Percentiles rank a stretch among this genome's conserved stretches.
These are phyloP conservation scores for Slavum lentiscoides DNA, from an alignment of 2,888 invertebrate species.

Conservation along the genomic window DNA sequence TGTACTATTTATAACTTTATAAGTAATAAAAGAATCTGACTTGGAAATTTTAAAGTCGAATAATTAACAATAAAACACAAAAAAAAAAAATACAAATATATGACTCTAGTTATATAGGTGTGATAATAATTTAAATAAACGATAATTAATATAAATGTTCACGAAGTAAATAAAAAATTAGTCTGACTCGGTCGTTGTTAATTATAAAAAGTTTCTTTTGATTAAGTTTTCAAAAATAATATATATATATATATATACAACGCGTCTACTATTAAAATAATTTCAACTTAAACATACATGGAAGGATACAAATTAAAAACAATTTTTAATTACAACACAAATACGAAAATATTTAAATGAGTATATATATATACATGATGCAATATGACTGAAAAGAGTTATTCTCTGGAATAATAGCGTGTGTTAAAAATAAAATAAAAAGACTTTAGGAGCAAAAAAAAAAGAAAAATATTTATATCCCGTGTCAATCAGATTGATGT, in stretches of 20 bases:
- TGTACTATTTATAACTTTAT: not conserved
- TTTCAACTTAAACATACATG: slow-evolving; percentile 11
- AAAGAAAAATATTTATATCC: not conserved
- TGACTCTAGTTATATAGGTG: not conserved
- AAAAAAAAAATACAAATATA: not conserved
- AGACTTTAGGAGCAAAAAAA: not conserved
- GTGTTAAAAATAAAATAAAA: not conserved
- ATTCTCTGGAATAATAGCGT: not conserved
- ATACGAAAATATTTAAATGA: slow-evolving; percentile 12
- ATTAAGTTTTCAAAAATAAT: slow-evolving; percentile 22
- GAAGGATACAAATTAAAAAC: not conserved
- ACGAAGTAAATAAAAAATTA: not conserved
- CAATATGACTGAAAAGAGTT: not conserved
- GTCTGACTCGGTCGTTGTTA: slow-evolving; percentile 12
- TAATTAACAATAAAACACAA: not conserved
- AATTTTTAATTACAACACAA: slow-evolving; percentile 18
- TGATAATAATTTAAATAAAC: slow-evolving; percentile 5
- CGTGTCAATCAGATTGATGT: too few species aligned
- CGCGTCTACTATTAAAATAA: not conserved
- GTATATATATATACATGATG: too few species aligned
- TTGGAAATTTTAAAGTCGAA: not conserved
- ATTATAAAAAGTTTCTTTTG: slow-evolving; percentile 22
- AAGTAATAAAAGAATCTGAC: not conserved
- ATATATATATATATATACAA: not conserved
- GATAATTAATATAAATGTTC: not conserved